Evolutionary conservation across 2,113 vertebrate species (phyloP), one percentile per base, ranked within the genome.

Genomic region (Sardina pilchardus): DNA sequence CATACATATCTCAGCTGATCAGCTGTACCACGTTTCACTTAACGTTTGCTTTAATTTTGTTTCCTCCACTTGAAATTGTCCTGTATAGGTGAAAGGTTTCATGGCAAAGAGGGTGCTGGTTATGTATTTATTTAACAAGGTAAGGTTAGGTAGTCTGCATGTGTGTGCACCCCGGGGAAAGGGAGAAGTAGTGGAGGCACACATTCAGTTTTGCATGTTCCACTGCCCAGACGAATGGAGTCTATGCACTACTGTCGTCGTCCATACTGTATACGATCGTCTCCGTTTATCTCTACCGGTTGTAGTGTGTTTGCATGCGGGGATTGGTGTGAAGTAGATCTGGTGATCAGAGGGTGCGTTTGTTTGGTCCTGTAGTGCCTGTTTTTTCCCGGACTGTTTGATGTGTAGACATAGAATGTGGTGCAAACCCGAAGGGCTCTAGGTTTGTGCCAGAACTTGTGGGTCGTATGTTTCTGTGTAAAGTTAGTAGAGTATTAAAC

Each of bases 61-160:
- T 71, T 75, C n/a, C 87, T 89, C 82, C 91, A 85, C 83, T 89
- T 86, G 53, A 59, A 85, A 91, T 85, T 94, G 90, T 92, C 90
- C 89, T 89, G 89, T 91, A 89, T 94, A 99, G 98, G 94, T 98
- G 86, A 99, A 97, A 96, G 93, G 43, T 91, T 99, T 98, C 91
- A 92, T 99, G 93, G 95, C 96, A 89, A 99, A 95, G 94, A 95
- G 98, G 85, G 96, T 94, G 48, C 93, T 99, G 95, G 95, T 99
- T 91, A 96, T 97, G 95, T 99, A 99, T 95, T 96, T 98, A 91
- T 98, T 99, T 94, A 98, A 96, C 92, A 99, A 99, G 97, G 98
- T 99, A 96, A 97, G 95, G 24, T 39, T 81, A 85, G 30, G 67
- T 59, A 63, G 42, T 84, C 6, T 50, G 30, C n/a, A 34, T 71